Conservation (phyloP, 2,113 vertebrate species). For the Tetraodon nigroviridis region DNA sequence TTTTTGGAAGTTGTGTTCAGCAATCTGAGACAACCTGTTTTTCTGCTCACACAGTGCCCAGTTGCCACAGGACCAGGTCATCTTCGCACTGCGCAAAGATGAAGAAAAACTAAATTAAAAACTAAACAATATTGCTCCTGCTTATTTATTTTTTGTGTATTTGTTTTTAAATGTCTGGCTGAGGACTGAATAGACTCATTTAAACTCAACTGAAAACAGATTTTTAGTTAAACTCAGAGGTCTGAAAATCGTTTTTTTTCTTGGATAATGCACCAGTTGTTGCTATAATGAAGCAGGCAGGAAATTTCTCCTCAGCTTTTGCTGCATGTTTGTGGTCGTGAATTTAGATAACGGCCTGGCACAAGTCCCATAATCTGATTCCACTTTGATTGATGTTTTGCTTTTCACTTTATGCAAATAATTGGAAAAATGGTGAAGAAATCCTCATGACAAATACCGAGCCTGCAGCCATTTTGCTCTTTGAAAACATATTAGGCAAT, state of each 20-base stretch:
- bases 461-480: constrained; percentile 22
- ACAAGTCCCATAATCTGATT: not conserved
- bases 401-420: not conserved
- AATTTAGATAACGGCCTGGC: constrained; percentile 9
- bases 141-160: too few species aligned
- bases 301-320: not conserved
- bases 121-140: too few species aligned
- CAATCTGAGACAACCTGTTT: too few species aligned
- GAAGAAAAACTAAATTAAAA: too few species aligned
- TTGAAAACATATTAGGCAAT: constrained; percentile 27
- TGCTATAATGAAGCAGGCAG: not conserved
- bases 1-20: too few species aligned
- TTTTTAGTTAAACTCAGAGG: constrained; percentile 2
- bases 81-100: too few species aligned
- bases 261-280: not conserved
- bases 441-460: not conserved
- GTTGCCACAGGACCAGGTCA: too few species aligned
- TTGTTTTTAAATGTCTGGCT: too few species aligned
- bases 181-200: not conserved
- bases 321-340: not conserved
- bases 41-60: too few species aligned
- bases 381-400: constrained; percentile 30
- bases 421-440: not conserved
- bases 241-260: constrained; percentile 10
- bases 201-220: constrained; percentile 17